phyloP scores from a whole-genome alignment of 2,888 invertebrate species.

The Stomorhina lunata region DNA sequence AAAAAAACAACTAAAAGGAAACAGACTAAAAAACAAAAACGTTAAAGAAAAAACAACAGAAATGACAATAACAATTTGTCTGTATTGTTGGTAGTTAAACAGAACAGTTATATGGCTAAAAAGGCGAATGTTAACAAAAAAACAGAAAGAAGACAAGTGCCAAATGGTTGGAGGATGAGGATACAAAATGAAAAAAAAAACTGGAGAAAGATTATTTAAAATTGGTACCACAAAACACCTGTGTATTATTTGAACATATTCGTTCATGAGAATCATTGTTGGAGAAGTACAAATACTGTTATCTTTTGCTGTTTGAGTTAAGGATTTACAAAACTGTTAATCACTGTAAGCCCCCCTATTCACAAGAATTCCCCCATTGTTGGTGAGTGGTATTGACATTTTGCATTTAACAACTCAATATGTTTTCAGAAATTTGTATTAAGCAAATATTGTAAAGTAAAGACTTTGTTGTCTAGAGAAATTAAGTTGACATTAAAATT shows the following conservation, averaged over 20 bases:
- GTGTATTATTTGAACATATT: slow-evolving; percentile 28
- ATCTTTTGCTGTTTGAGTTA: background rate
- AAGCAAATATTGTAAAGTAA: too few relatives aligned
- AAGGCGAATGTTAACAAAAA: background rate
- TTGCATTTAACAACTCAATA: too few relatives aligned
- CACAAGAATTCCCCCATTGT: too few relatives aligned
- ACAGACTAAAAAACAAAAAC: background rate
- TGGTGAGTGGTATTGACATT: too few relatives aligned
- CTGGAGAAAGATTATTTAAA: background rate
- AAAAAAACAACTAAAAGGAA: background rate
- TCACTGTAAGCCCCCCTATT: background rate
- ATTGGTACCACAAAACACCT: slow-evolving; percentile 43
- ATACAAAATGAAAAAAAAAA: background rate
- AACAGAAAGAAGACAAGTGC: background rate
- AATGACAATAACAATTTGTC: slow-evolving; percentile 22
- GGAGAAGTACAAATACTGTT: background rate
- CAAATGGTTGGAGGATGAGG: background rate
- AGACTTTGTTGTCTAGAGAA: too few relatives aligned
- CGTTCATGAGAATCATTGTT: slow-evolving; percentile 20
- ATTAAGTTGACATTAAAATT: too few relatives aligned
- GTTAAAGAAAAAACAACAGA: background rate
- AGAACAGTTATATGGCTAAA: background rate
- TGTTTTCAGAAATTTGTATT: too few relatives aligned
- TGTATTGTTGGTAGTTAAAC: slow-evolving; percentile 21
- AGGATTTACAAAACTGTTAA: slow-evolving; percentile 3